These are phyloP conservation scores for Aspidapion aeneum DNA, from an alignment of 2,888 invertebrate genomes.

Conservation along the genomic window DNA sequence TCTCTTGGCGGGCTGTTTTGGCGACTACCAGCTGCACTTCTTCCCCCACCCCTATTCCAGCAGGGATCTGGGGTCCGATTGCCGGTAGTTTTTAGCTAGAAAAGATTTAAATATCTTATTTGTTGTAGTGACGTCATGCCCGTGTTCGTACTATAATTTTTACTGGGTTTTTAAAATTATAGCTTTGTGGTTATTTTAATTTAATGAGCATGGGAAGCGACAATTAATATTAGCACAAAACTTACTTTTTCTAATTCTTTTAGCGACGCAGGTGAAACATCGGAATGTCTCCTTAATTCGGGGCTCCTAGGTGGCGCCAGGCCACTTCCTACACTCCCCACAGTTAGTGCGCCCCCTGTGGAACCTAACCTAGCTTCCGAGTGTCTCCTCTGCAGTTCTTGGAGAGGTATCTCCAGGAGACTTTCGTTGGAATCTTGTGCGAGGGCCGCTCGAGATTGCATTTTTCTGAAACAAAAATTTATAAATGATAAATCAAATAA, in stretches of 20 bases:
- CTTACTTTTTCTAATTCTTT: constrained; percentile 87
- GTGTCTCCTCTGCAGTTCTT: constrained; percentile 77
- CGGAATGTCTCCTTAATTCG: constrained; percentile 78
- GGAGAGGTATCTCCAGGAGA: constrained; percentile 72
- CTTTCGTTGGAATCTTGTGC: constrained; percentile 85
- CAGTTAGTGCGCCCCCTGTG: constrained; percentile 51
- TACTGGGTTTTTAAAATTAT: too few relatives aligned
- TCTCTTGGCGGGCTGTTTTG: constrained; percentile 57
- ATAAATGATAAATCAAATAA: not conserved
- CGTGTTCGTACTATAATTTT: too few relatives aligned
- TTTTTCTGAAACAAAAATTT: constrained; percentile 50
- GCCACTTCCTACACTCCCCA: constrained; percentile 55
- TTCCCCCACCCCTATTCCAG: constrained; percentile 55
- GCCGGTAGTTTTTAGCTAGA: constrained; percentile 64
- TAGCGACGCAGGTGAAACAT: constrained; percentile 81
- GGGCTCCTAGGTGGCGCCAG: constrained; percentile 83
- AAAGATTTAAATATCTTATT: too few relatives aligned
- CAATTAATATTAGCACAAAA: too few relatives aligned
- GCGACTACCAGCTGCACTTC: constrained; percentile 62
- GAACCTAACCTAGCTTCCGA: constrained; percentile 70
- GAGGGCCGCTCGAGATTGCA: constrained; percentile 73
- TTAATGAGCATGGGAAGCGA: too few relatives aligned
- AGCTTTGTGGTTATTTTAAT: too few relatives aligned
- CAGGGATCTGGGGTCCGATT: constrained; percentile 56
- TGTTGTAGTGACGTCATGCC: too few relatives aligned